phyloP scores from a whole-genome alignment of 2,113 vertebrate genomes.

The Vombatus ursinus region DNA sequence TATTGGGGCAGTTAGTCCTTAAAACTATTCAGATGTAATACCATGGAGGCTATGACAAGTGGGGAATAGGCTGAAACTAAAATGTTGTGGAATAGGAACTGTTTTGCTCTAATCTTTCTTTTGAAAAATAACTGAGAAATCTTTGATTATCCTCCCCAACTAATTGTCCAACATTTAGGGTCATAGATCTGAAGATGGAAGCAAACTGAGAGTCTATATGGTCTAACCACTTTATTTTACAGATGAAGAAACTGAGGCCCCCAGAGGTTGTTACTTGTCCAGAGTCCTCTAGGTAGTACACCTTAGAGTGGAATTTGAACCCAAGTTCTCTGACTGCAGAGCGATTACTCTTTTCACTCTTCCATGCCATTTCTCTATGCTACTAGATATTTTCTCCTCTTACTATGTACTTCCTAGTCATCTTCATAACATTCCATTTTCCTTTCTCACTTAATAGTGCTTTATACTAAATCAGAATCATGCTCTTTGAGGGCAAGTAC shows the following conservation, averaged over 20 bases:
- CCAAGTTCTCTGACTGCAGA: not conserved
- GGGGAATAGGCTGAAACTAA: constrained; percentile 46
- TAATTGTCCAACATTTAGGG: not conserved
- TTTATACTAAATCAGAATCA: constrained; percentile 30
- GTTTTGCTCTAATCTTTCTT: not conserved
- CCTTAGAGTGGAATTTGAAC: not conserved
- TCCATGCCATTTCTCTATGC: not conserved
- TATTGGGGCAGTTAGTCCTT: not conserved
- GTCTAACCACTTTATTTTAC: not conserved
- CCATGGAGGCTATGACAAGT: constrained; percentile 1
- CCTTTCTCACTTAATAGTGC: constrained; percentile 3
- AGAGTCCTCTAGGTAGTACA: not conserved
- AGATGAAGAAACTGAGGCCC: not conserved
- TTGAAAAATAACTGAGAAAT: not conserved
- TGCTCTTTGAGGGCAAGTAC: not conserved
- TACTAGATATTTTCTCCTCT: not conserved
- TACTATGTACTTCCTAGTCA: not conserved
- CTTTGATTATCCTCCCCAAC: not conserved
- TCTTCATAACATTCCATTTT: constrained; percentile 7
- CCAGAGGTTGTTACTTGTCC: not conserved
- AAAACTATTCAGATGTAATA: constrained; percentile 21
- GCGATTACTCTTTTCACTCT: not conserved
- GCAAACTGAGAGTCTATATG: not conserved
- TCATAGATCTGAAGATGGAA: not conserved
- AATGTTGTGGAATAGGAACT: constrained; percentile 24